Base-by-base conservation (phyloP, 2,797 vertebrate species). In the Pangasius mekongensis region DNA sequence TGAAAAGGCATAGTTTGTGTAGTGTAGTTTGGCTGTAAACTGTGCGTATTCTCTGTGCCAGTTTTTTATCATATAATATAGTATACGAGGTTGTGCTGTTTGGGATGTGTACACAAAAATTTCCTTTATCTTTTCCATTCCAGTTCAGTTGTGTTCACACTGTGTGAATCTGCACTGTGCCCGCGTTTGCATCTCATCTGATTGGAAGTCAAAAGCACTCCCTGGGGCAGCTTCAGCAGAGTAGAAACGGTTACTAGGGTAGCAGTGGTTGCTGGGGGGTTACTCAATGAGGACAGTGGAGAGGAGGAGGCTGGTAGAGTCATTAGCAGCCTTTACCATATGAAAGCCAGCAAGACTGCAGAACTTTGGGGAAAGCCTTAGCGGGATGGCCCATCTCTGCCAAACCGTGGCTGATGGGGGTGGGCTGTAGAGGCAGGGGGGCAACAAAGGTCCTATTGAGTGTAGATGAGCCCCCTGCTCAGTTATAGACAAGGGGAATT, bases 261-360 rank as follows among this genome's bases (percentile, higher is more conserved):
- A 86, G 73, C 69, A 78, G 43, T 89, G 87, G 95, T 96, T 95
- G 93, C 95, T 67, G 71, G 82, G 93, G 87, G 90, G 93, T 94
- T 93, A 91, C 93, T 80, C 88, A 83, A 89, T 84, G 85, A 88
- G 91, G 91, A 89, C 90, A 91, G 93, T 83, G n/a, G 43, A 87
- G 87, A 81, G 80, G 82, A 93, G 91, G 94, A 94, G 93, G 96
- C 95, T 95, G 95, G 95, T 95, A 94, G 96, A 95, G 93, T 94
- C 94, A 96, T 97, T 97, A 96, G 94, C 94, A 92, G 88, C 22
- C 89, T 93, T 97, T 97, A 96, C 94, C 97, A 97, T 97, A 96
- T 97, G 96, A 97, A 97, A 97, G 93, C 96, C 92, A 92, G 93
- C 85, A 89, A 88, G 85, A 94, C 94, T 93, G 94, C 95, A 95